Percentiles rank a stretch among this genome's conserved stretches.
Conservation (phyloP, 2,888 invertebrate species). For the Drosophila planitibia region DNA sequence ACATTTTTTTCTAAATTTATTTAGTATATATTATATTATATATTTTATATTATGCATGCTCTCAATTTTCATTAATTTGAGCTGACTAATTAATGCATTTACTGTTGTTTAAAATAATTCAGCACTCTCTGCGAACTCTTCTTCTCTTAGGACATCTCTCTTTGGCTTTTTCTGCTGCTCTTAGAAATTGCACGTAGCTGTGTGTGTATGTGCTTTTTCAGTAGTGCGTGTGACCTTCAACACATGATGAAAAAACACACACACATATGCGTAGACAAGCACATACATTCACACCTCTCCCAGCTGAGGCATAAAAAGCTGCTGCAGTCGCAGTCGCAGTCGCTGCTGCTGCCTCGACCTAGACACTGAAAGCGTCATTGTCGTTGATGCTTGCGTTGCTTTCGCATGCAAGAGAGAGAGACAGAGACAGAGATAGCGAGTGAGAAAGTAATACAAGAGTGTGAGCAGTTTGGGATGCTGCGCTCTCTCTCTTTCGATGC, state of each 20-base stretch:
- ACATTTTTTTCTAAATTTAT: not conserved
- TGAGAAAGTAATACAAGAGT: not conserved
- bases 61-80: not conserved
- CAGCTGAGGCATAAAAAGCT: slow-evolving; percentile 22
- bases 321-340: slow-evolving; percentile 7
- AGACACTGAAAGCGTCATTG: slow-evolving; percentile 69
- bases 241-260: slow-evolving; percentile 13
- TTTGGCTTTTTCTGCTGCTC: not conserved
- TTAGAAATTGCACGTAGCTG: slow-evolving; percentile 1
- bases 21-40: not conserved
- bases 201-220: not conserved
- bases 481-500: slow-evolving; percentile 20
- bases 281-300: slow-evolving; percentile 18
- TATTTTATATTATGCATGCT: not conserved
- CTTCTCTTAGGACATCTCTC: not conserved
- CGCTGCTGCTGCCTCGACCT: slow-evolving; percentile 68
- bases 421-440: not conserved
- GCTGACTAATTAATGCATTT: not conserved
- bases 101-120: not conserved
- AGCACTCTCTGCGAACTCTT: not conserved
- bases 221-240: slow-evolving; percentile 39
- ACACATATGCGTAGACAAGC: slow-evolving; percentile 4
- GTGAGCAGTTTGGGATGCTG: slow-evolving; percentile 11
- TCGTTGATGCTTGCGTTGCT: slow-evolving; percentile 21
- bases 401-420: not conserved